Evolutionary conservation across 2,797 vertebrate species (phyloP), one percentile per base, ranked within the genome.

Genomic region (Toxotes lorentzi): DNA sequence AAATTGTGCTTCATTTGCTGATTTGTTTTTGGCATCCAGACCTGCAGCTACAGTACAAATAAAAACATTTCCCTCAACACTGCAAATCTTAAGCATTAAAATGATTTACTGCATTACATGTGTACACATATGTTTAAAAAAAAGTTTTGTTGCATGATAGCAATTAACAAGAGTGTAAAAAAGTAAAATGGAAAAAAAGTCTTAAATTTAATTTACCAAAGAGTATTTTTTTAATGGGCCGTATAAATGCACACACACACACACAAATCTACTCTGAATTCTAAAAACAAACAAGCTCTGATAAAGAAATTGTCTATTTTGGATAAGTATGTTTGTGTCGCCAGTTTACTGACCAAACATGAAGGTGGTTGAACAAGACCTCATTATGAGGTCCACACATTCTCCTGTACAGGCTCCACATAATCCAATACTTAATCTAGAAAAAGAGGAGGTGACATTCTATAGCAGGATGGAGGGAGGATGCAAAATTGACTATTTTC

Each of bases 361-460:
- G n/a, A 10, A 14, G 27, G 21, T 10, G 9, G 27, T 62, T 65
- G 30, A 41, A 9, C 60, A 59, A 64, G 53, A 38, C 32, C 47
- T 69, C 40, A 30, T 69, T 66, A 61, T 53, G 48, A 66, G 50
- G 53, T 62, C 74, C 54, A 35, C 64, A 23, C 53, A 34, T 69
- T 62, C 7, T 70, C 48, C 23, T 40, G 6, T 50, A 50, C 47
- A 38, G 40, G 8, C 54, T 64, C 14, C 8, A 13, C 81, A 78
- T 71, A 70, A 87, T 62, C 48, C 27, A 35, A 78, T 59, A 69
- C 21, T 70, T 27, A 2, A 43, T 54, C 38, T 50, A 32, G 19
- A 75, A 64, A 77, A 58, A 61, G 40, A 3, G n/a, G 4, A 56
- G 24, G 2, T 54, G 62, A 63, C 57, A 72, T 54, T 64, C 68